Evolutionary conservation across 2,113 vertebrate genomes (phyloP), one percentile per base, ranked within the genome.

Genomic region (Oxyura jamaicensis): DNA sequence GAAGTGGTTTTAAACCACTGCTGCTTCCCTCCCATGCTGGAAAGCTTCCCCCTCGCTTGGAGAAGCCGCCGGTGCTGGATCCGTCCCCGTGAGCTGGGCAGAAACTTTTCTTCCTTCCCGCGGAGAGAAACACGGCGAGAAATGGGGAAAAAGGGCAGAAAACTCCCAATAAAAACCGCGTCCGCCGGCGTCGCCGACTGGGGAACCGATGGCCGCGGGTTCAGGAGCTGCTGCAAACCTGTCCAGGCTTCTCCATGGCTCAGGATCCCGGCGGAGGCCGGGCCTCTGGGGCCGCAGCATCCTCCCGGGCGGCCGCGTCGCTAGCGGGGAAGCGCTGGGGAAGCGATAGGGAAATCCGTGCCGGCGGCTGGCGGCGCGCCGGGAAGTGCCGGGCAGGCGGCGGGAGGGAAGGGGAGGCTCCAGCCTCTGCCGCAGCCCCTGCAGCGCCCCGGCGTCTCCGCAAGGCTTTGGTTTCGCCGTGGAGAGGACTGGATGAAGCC

Each of bases 71-170:
- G 0, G 0, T 3, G 65, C 81, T 82, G 84, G 91, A 48, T 94
- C 21, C 6, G 0, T 42, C 78, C 48, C 55, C 1, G 0, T 0
- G 11, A 52, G 4, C 69, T 55, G 74, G 56, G 74, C 75, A 56
- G 36, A 28, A 39, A n/a, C 56, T 28, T 19, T 19, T 86, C 86
- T 63, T 89, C 14, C 16, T 89, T 67, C 29, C 18, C 81, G 31
- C 3, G 0, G 46, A 26, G 67, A 60, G 83, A 83, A 93, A 88
- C 0, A 0, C 6, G 28, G 62, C 65, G 55, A 92, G 36, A 94
- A 71, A 11, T 17, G 33, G 65, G 65, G 5, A 10, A 69, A 79
- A 91, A 21, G 3, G 1, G 50, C 55, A 28, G 10, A 20, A 20
- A 16, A 6, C 35, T 16, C 76, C 65, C 19, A 81, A 56, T 28